Percentiles rank a stretch among this genome's conserved stretches.
Conservation (phyloP, 2,797 vertebrate species). For the Anguilla obscura region DNA sequence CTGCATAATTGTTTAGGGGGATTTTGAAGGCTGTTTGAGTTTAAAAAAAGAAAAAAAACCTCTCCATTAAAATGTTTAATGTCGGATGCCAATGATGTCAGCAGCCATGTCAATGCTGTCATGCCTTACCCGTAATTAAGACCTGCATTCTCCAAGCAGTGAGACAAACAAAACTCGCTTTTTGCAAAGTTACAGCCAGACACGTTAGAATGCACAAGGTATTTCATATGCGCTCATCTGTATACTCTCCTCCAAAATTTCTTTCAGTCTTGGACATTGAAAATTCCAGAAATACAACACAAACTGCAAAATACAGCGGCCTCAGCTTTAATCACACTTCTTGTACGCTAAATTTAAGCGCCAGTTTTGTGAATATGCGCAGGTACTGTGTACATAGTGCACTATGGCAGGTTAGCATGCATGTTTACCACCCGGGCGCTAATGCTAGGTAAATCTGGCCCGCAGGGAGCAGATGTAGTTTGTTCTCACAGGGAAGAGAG, state of each 20-base stretch:
- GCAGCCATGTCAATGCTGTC: not conserved
- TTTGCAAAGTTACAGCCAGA: no score
- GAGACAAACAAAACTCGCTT: no score
- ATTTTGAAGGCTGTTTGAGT: no score
- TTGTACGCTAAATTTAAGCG: not conserved
- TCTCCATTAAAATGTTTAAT: not conserved
- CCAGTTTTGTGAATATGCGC: not conserved
- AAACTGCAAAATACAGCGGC: not conserved
- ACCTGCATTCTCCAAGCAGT: not conserved
- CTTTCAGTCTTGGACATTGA: not conserved
- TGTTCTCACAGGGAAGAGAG: not conserved
- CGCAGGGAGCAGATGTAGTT: not conserved
- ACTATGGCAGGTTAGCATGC: not conserved
- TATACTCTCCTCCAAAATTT: not conserved
- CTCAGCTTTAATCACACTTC: not conserved
- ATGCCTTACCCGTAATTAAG: not conserved
- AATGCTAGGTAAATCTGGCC: not conserved
- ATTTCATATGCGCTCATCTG: not conserved
- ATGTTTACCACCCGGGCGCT: not conserved
- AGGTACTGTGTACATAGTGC: not conserved
- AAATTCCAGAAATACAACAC: not conserved
- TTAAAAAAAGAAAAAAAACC: not conserved
- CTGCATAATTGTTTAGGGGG: not conserved
- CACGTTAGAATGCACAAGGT: not conserved
- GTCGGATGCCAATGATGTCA: not conserved